These are phyloP conservation scores for Aptenodytes forsteri DNA, from an alignment of 2,113 vertebrate species.

Conservation along the genomic window DNA sequence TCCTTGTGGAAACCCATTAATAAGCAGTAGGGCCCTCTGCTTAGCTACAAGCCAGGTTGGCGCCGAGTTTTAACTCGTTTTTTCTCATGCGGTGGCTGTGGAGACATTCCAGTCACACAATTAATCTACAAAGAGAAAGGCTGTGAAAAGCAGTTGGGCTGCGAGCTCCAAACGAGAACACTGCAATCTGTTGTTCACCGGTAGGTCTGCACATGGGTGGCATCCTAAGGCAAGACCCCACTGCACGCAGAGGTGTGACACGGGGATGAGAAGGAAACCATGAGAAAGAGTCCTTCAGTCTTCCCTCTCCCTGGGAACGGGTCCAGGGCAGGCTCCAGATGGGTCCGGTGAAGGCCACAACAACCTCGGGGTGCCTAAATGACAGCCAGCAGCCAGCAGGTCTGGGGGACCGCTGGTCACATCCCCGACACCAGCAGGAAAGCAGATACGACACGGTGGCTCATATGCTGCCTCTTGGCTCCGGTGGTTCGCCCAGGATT, in stretches of 20 bases:
- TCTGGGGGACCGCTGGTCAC: accelerated
- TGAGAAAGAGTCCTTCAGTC: background rate
- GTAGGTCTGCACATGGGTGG: background rate
- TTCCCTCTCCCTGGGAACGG: background rate
- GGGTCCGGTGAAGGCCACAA: background rate
- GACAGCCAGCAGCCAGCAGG: background rate
- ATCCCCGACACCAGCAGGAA: background rate
- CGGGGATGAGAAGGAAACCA: background rate
- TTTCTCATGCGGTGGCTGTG: background rate
- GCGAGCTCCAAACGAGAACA: background rate
- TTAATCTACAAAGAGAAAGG: background rate
- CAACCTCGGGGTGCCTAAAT: background rate
- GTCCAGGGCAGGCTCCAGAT: background rate
- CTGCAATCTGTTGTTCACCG: background rate
- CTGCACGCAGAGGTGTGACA: accelerated
- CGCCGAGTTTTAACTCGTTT: background rate
- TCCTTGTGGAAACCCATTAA: background rate
- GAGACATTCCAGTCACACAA: background rate
- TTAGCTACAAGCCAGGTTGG: background rate
- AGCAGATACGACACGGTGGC: background rate
- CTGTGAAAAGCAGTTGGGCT: background rate
- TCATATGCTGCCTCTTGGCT: background rate
- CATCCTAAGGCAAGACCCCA: background rate
- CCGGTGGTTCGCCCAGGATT: accelerated
- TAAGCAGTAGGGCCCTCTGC: background rate